Evolutionary conservation across 2,113 vertebrate genomes (phyloP), one percentile per base, ranked within the genome.

Genomic region (Xerus inauris): DNA sequence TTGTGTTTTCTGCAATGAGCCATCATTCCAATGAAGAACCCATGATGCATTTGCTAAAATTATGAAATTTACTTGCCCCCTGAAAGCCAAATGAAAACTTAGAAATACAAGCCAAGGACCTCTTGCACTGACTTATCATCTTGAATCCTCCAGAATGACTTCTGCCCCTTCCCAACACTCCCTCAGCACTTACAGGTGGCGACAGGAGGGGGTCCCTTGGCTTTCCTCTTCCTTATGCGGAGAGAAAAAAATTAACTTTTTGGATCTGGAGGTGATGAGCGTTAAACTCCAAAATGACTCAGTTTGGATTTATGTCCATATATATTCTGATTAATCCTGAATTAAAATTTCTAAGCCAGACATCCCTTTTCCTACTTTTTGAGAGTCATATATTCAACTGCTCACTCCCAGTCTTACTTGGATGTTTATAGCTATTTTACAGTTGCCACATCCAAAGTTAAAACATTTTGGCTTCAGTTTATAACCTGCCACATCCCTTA

Each of bases 21-120:
- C 9, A 24, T 14, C 69, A 10, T 77, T 12, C 54, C 94, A 71
- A 73, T 75, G 51, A 89, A 94, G 42, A 30, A 38, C 5, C 79
- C 40, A 82, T 62, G 47, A 93, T 85, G 12, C 20, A 94, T 67
- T 54, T 84, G 8, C 32, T 62, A 82, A 72, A 10, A 32, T 93
- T n/a, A 83, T 72, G 17, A 89, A 95, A 82, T 84, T 57, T 59
- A 51, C 22, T 35, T 87, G 95, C 28, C 38, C 6, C 65, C 8
- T 73, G 17, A 91, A 93, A 89, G 38, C 5, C 24, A 91, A 95
- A 64, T 75, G 75, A 95, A 91, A 75, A 94, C 49, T 82, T 94
- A 75, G 3, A 62, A 82, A 92, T 73, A 77, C 22, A 91, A 67
- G 16, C 8, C 6, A 82, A 75, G 4, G 8, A 85, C 3, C 47